These are phyloP conservation scores for Drosophila setifemur DNA, from an alignment of 1,140 invertebrate genomes.

Conservation along the genomic window DNA sequence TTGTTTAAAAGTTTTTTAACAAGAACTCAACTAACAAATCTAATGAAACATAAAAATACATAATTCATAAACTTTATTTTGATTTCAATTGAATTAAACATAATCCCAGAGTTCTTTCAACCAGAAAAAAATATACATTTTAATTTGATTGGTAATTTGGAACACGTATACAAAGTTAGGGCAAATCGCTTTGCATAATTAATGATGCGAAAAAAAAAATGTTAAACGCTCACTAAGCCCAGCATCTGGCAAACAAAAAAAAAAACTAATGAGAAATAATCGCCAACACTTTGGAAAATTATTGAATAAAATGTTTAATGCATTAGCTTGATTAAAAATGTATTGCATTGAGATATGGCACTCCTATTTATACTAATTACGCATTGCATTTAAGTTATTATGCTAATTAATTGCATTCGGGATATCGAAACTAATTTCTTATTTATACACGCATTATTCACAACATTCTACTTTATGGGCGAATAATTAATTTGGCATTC, in stretches of 20 bases:
- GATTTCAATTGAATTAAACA: not conserved
- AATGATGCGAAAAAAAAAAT: conserved; percentile 21
- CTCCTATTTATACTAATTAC: conserved; percentile 40
- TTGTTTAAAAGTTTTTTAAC: not conserved
- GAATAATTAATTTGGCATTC: conserved; percentile 31
- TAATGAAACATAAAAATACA: too few species aligned
- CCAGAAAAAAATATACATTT: not conserved
- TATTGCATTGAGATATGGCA: conserved; percentile 18
- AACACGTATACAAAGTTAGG: conserved; percentile 2
- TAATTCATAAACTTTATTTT: too few species aligned
- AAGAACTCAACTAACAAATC: not conserved
- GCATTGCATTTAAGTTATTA: conserved; percentile 46
- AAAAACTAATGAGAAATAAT: conserved; percentile 12
- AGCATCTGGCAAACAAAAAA: conserved; percentile 27
- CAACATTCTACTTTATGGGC: conserved; percentile 11
- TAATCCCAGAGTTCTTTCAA: not conserved
- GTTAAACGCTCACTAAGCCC: conserved; percentile 23
- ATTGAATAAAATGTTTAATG: conserved; percentile 22
- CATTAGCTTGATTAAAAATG: conserved; percentile 43
- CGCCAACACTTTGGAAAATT: conserved; percentile 17
- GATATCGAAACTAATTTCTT: conserved; percentile 7
- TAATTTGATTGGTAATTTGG: not conserved
- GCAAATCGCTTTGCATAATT: conserved; percentile 36
- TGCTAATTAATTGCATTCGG: conserved; percentile 40
- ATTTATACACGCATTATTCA: conserved; percentile 16